Conservation (phyloP, 2,113 vertebrate genomes). For the Eurystomus gularis region DNA sequence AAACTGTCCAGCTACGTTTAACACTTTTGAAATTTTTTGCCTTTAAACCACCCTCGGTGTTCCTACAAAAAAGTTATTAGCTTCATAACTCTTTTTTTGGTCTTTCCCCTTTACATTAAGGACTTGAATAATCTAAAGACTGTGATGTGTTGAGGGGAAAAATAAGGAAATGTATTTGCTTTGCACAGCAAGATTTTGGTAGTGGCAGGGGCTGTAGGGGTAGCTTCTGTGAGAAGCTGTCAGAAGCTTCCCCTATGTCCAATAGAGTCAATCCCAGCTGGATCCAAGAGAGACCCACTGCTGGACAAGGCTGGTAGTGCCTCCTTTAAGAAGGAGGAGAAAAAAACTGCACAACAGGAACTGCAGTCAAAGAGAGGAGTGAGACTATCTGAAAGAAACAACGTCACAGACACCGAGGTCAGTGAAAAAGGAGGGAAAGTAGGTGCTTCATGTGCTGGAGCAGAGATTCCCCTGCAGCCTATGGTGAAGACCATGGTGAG, state of each 20-base stretch:
- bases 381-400: not conserved
- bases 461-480: not conserved
- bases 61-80: not conserved
- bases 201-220: not conserved
- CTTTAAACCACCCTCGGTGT: not conserved
- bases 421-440: not conserved
- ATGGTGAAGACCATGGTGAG: not conserved
- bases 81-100: not conserved
- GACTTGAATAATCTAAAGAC: not conserved
- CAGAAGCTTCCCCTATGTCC: not conserved
- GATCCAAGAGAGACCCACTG: not conserved
- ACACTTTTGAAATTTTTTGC: accelerated
- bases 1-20: not conserved
- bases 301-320: no score
- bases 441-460: not conserved
- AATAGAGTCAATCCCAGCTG: not conserved
- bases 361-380: not conserved
- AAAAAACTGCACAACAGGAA: not conserved
- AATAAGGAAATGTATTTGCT: not conserved
- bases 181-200: not conserved
- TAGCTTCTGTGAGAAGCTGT: not conserved
- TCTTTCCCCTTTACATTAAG: not conserved
- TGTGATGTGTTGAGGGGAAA: not conserved
- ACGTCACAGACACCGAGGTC: not conserved
- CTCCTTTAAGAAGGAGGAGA: not conserved